Evolutionary conservation across 2,888 invertebrate species (phyloP), one percentile per base, ranked within the genome.

Genomic region (Andrena marginata): DNA sequence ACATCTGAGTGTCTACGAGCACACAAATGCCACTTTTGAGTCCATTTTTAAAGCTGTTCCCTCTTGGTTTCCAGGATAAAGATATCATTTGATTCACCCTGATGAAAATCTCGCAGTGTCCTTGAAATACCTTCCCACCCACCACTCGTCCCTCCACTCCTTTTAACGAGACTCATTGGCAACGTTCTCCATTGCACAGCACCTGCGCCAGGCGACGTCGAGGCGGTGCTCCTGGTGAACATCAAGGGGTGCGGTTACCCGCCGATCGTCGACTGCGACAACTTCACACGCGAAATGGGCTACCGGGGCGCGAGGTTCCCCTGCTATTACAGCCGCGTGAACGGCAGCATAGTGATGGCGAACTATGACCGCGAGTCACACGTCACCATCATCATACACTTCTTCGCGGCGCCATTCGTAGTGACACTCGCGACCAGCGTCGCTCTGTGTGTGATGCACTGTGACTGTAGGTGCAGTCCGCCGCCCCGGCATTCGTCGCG

Each of bases 241-340:
- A 97, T 97, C 92, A 97, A 97, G 92, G 97, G 97, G 75, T 97
- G 97, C 94, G 97, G 97, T 8, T 97, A 97, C 93, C 97, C 97
- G 16, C 97, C 97, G 54, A 94, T 95, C 65, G 97, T 97, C 77
- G 96, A 96, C 90, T 97, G 97, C 94, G 95, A 96, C 87, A 97
- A 97, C 92, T 97, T 97, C 93, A 97, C 97, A 13, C 95, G 95
- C 74, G 95, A 95, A 85, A 96, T 96, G 92, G 97, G 97, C 48
- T 95, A 95, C 88, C 96, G 96, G 87, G 97, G 97, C 65, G 96
- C 96, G 13, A 95, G 94, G 94, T 95, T 97, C 90, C 95, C 96
- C 88, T 95, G 97, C 92, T 94, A 96, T 92, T 97, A 97, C 95
- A 97, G 97, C 67, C 95, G 97, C 80, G 96, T 97, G 90, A 98